Evolutionary conservation across 2,113 vertebrate genomes (phyloP).

Genomic region (Progne subis): DNA sequence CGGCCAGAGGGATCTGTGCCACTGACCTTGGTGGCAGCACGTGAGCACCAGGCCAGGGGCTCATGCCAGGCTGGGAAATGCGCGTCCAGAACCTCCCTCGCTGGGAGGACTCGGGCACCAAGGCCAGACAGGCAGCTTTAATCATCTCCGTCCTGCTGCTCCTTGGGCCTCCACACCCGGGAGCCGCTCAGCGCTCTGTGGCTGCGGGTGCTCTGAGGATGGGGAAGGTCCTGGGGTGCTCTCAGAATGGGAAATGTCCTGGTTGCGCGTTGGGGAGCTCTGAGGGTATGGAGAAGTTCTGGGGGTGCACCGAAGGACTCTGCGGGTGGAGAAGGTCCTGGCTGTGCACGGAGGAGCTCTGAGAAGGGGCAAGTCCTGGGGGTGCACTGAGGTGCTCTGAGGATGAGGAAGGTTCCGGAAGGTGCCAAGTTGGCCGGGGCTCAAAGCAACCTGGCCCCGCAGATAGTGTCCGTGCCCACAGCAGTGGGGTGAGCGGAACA

Average conservation of each 20-base stretch:
- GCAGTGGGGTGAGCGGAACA: rapidly evolving
- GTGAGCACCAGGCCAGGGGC: rapidly evolving
- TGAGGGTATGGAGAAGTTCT: not conserved
- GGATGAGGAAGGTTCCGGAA: not conserved
- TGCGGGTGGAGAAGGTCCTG: not conserved
- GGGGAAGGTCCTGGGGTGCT: not conserved
- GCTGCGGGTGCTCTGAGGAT: too few relatives aligned
- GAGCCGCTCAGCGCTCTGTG: not conserved
- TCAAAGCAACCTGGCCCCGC: rapidly evolving
- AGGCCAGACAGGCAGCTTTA: rapidly evolving
- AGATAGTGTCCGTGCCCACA: rapidly evolving
- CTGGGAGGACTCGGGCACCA: rapidly evolving
- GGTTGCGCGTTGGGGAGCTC: not conserved
- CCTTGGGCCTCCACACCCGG: rapidly evolving
- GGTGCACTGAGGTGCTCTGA: rapidly evolving
- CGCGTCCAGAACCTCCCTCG: not conserved
- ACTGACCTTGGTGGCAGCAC: not conserved
- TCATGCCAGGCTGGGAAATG: rapidly evolving
- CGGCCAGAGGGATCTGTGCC: not conserved
- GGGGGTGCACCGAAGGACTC: not conserved
- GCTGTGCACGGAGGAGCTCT: not conserved
- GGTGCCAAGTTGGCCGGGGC: rapidly evolving
- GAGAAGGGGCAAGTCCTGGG: rapidly evolving
- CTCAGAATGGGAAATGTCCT: not conserved
- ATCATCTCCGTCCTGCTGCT: not conserved